Percentiles rank a stretch among this genome's conserved stretches.
phyloP scores from a whole-genome alignment of 2,888 invertebrate species.

The Rotaria socialis region DNA sequence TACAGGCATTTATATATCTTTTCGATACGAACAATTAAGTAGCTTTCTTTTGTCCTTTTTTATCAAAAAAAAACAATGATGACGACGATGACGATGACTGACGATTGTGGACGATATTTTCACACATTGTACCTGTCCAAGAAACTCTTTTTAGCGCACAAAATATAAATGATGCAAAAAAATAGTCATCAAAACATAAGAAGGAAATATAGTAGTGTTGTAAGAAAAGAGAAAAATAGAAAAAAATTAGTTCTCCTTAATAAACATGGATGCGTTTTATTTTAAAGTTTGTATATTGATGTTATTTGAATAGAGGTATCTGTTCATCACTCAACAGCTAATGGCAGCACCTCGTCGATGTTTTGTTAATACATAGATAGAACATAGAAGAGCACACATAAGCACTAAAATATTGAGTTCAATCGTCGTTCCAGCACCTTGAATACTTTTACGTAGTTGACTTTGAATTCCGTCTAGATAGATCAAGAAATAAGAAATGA shows the following conservation, averaged over 20 bases:
- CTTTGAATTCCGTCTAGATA: background rate
- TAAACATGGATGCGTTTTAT: background rate
- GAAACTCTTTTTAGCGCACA: background rate
- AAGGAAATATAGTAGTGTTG: conserved; percentile 10
- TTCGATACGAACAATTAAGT: background rate
- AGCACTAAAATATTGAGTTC: background rate
- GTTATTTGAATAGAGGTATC: background rate
- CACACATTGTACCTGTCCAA: background rate
- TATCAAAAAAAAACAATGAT: background rate
- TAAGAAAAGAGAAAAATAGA: background rate
- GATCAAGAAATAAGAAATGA: background rate
- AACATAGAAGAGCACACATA: background rate
- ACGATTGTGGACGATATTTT: background rate
- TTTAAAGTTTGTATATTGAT: background rate
- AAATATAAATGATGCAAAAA: background rate
- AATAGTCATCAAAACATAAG: background rate
- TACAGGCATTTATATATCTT: background rate
- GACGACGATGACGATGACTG: conserved; percentile 12
- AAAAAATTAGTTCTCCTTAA: background rate
- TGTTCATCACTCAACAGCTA: background rate
- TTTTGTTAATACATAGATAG: background rate
- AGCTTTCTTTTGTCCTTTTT: background rate
- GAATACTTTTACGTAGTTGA: background rate
- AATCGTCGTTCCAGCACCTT: background rate
- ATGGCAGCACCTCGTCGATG: background rate